Conservation (phyloP, 2,888 invertebrate genomes). For the Lottia scabra region DNA sequence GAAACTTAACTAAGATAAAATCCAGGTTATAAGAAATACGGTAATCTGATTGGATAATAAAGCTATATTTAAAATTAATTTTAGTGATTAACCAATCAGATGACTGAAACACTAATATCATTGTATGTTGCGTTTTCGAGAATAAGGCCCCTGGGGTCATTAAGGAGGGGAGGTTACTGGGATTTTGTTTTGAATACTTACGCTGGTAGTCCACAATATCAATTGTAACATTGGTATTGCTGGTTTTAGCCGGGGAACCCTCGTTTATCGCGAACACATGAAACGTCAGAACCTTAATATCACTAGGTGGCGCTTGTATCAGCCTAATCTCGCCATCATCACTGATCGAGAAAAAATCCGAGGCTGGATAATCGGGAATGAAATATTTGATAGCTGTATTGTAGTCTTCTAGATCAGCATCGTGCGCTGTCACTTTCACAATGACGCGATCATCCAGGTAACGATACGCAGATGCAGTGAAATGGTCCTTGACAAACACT, state of each 20-base stretch:
- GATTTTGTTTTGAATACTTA: conserved; percentile 36
- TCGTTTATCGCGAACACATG: conserved; percentile 45
- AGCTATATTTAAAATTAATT: no score
- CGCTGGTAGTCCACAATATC: conserved; percentile 42
- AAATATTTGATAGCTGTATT: conserved; percentile 7
- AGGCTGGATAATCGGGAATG: conserved; percentile 7
- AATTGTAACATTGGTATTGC: conserved; percentile 34
- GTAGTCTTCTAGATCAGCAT: conserved; percentile 5
- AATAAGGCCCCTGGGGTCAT: no score
- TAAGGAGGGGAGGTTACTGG: no score
- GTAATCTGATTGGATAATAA: no score
- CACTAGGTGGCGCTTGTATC: conserved; percentile 32
- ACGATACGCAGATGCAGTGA: conserved; percentile 41
- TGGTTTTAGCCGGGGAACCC: conserved; percentile 45
- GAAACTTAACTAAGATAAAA: no score
- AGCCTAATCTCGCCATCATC: conserved; percentile 36
- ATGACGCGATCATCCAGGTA: conserved; percentile 27
- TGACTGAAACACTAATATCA: no score
- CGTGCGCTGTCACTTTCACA: background rate
- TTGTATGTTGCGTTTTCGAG: no score
- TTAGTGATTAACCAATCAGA: no score
- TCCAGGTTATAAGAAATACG: no score
- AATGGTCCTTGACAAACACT: conserved; percentile 32
- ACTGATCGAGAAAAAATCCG: conserved; percentile 2
- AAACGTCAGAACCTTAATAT: conserved; percentile 29